Evolutionary conservation across 2,113 vertebrate species (phyloP).

Genomic region (Pituophis catenifer): DNA sequence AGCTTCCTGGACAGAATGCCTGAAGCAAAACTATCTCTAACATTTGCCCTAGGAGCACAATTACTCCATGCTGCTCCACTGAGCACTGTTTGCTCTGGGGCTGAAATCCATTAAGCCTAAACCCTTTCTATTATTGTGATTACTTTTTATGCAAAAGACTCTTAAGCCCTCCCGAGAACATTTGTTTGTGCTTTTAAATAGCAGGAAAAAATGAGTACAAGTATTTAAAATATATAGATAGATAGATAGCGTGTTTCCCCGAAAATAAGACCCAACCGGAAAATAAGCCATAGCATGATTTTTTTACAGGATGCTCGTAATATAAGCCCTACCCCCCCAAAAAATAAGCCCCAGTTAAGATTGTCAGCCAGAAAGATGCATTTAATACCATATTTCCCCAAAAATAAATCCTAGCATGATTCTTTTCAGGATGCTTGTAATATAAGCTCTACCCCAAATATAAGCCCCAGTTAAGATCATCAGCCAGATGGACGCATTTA

Average conservation of each 20-base stretch:
- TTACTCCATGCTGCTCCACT: not conserved
- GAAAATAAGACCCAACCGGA: too few relatives aligned
- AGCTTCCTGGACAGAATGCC: not conserved
- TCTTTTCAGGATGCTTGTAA: too few relatives aligned
- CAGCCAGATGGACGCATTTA: too few relatives aligned
- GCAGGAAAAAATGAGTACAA: not conserved
- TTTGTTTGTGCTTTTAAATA: not conserved
- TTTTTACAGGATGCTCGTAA: too few relatives aligned
- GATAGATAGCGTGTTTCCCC: not conserved
- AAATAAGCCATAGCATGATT: too few relatives aligned
- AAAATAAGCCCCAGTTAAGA: too few relatives aligned
- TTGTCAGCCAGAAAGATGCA: too few relatives aligned
- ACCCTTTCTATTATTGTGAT: not conserved
- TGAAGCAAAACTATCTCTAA: not conserved
- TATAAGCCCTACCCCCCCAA: too few relatives aligned
- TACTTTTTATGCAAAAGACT: not conserved
- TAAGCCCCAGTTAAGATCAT: too few relatives aligned
- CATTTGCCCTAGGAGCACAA: not conserved
- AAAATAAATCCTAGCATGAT: too few relatives aligned
- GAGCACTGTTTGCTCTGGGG: not conserved
- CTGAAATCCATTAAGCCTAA: not conserved
- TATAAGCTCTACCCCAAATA: too few relatives aligned
- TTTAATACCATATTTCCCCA: too few relatives aligned
- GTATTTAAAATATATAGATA: not conserved
- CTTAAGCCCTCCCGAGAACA: not conserved